Conservation (phyloP, 2,888 invertebrate species). For the Myathropa florea region DNA sequence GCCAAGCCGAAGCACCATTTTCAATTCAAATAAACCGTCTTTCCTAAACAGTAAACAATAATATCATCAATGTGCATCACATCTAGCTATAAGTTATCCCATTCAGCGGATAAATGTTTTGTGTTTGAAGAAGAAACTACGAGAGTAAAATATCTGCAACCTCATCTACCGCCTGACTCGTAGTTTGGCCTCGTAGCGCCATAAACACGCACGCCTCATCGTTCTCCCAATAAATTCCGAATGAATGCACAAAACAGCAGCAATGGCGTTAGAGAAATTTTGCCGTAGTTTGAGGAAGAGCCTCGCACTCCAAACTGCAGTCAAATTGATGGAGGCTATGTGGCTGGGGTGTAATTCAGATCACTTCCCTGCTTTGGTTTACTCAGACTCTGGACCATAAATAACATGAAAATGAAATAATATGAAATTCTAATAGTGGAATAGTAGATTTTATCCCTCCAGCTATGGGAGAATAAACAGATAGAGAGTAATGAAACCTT, state of each 20-base stretch:
- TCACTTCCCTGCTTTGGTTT: too few relatives aligned
- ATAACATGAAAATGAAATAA: slow-evolving; percentile 62
- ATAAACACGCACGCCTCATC: slow-evolving; percentile 36
- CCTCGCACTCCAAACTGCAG: background rate
- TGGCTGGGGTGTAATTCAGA: slow-evolving; percentile 52
- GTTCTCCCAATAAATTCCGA: slow-evolving; percentile 51
- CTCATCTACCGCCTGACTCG: background rate
- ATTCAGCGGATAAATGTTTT: slow-evolving; percentile 46
- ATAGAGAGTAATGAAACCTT: background rate
- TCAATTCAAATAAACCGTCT: slow-evolving; percentile 61
- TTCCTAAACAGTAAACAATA: slow-evolving; percentile 63
- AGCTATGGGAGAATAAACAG: too few relatives aligned
- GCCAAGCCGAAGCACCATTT: slow-evolving; percentile 36
- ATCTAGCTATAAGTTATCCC: slow-evolving; percentile 55
- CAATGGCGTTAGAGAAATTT: slow-evolving; percentile 16
- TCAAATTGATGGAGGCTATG: background rate
- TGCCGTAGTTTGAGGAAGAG: background rate
- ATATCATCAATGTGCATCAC: slow-evolving; percentile 58
- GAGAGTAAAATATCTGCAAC: slow-evolving; percentile 41
- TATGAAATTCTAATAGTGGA: slow-evolving; percentile 61
- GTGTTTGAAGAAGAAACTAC: background rate
- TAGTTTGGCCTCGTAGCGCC: slow-evolving; percentile 7
- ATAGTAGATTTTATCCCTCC: slow-evolving; percentile 44
- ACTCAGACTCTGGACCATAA: slow-evolving; percentile 32
- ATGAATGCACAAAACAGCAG: slow-evolving; percentile 68